Conservation (phyloP, 2,797 vertebrate species). For the Amphiprion clarkii region DNA sequence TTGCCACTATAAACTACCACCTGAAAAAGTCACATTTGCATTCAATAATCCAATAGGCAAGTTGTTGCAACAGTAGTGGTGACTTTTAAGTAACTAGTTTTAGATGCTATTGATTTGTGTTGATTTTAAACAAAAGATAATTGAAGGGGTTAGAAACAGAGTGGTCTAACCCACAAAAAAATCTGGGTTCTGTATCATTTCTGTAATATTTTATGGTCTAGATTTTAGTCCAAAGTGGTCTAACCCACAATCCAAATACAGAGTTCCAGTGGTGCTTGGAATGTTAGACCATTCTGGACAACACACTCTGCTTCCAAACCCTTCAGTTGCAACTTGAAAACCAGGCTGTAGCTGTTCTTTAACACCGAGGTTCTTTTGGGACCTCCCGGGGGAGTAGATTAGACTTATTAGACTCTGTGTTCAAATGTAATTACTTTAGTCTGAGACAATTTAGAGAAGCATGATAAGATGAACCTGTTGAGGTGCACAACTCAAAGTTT, state of each 20-base stretch:
- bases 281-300: too few species aligned
- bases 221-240: too few species aligned
- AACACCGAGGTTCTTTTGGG: background rate
- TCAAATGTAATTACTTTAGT: too few species aligned
- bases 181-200: too few species aligned
- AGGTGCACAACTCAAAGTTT: too few species aligned
- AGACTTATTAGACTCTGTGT: background rate
- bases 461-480: background rate
- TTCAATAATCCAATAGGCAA: background rate
- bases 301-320: too few species aligned
- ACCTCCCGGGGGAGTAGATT: background rate
- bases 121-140: background rate
- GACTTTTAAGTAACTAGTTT: background rate
- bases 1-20: background rate
- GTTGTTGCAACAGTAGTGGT: background rate
- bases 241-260: too few species aligned
- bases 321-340: background rate
- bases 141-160: too few species aligned
- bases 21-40: slow-evolving; percentile 20
- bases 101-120: background rate
- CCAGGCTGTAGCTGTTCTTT: background rate
- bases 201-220: too few species aligned
- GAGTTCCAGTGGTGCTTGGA: too few species aligned
- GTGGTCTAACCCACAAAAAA: too few species aligned
- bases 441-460: background rate